These are phyloP conservation scores for Ambastaia sidthimunki DNA, from an alignment of 2,797 vertebrate species.

Conservation along the genomic window DNA sequence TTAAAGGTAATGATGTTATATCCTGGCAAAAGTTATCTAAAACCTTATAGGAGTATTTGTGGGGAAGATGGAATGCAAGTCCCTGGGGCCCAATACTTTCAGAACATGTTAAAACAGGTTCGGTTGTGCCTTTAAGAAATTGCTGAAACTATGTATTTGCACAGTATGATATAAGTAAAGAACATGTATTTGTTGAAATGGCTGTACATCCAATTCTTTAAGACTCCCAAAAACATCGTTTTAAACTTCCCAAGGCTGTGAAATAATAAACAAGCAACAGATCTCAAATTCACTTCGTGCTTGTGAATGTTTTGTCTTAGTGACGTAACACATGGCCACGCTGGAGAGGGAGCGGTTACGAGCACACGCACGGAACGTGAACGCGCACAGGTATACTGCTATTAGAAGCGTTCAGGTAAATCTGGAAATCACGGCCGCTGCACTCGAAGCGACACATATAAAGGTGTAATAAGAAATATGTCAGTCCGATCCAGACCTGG, in stretches of 20 bases:
- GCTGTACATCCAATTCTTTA: background rate
- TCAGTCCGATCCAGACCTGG: constrained; percentile 78
- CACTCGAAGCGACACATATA: background rate
- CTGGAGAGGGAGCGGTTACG: constrained; percentile 38
- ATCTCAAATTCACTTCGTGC: background rate
- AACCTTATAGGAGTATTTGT: background rate
- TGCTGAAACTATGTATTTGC: background rate
- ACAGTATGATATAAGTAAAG: background rate
- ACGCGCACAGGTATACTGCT: constrained; percentile 44
- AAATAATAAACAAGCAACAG: background rate
- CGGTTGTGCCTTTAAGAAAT: background rate
- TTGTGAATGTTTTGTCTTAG: constrained; percentile 11
- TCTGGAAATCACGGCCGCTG: constrained; percentile 38
- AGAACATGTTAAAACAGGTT: constrained; percentile 44
- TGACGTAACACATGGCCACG: constrained; percentile 8
- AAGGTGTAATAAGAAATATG: constrained; percentile 69
- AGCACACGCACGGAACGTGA: background rate
- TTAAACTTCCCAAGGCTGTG: constrained; percentile 2
- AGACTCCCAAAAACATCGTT: background rate
- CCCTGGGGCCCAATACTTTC: constrained; percentile 2
- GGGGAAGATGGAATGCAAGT: constrained; percentile 21
- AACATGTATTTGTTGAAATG: background rate
- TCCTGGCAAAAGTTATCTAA: background rate
- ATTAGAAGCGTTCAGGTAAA: constrained; percentile 40
- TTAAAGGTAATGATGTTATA: background rate